Percentiles rank a stretch among this genome's conserved stretches.
These are phyloP conservation scores for Pollachius pollachius DNA, from an alignment of 2,113 vertebrate species.

Conservation along the genomic window DNA sequence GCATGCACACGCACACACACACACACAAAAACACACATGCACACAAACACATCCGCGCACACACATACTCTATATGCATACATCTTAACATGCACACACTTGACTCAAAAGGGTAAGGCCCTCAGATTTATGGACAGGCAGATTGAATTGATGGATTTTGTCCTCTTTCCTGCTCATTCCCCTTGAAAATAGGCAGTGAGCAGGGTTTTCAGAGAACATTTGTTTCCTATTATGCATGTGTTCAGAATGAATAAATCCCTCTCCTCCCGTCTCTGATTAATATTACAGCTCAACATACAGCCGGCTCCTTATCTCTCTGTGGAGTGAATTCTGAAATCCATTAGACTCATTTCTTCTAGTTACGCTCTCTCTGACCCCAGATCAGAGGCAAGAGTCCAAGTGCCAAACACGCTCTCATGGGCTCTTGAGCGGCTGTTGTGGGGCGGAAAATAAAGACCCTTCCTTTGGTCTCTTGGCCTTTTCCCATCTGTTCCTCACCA, in stretches of 20 bases:
- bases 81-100: constrained; percentile 28
- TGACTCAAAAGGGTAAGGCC: too few species aligned
- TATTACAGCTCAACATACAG: constrained; percentile 59
- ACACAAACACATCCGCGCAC: background rate
- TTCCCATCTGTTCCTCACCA: constrained; percentile 23
- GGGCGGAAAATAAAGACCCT: constrained; percentile 16
- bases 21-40: constrained; percentile 12
- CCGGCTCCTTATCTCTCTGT: constrained; percentile 55
- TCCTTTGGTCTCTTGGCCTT: constrained; percentile 34
- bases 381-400: constrained; percentile 48
- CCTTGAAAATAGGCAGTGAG: constrained; percentile 40
- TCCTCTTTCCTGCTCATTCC: constrained; percentile 49
- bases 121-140: too few species aligned
- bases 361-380: constrained; percentile 49
- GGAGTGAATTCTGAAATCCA: constrained; percentile 66
- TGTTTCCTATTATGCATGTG: constrained; percentile 10
- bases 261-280: constrained; percentile 46
- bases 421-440: constrained; percentile 40
- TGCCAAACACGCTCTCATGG: constrained; percentile 40
- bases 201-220: constrained; percentile 20
- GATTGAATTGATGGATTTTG: constrained; percentile 62
- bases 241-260: constrained; percentile 33
- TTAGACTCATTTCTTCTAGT: constrained; percentile 61
- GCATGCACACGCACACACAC: constrained; percentile 5
- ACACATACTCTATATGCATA: constrained; percentile 23